Conservation (phyloP, 2,797 vertebrate genomes). For the Oreochromis grahami region DNA sequence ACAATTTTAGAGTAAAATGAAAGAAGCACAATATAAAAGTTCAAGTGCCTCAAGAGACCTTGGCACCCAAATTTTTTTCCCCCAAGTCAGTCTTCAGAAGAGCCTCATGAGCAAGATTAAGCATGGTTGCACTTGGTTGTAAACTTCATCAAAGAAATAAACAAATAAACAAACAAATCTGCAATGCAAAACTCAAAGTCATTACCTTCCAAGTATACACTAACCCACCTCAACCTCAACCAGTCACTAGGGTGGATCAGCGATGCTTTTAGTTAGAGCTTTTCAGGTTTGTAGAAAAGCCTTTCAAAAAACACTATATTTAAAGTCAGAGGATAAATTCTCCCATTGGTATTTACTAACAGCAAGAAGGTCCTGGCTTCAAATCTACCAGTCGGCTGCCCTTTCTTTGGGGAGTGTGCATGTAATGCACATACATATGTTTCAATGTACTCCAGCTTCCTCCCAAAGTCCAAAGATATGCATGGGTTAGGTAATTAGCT, state of each 20-base stretch:
- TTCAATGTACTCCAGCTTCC: background rate
- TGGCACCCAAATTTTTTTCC: background rate
- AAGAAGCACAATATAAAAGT: background rate
- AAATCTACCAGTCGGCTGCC: background rate
- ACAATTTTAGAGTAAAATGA: background rate
- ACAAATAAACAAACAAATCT: background rate
- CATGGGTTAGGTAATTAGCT: background rate
- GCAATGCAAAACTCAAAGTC: background rate
- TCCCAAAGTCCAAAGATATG: background rate
- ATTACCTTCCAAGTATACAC: background rate
- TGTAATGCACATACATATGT: background rate
- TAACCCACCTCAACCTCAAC: background rate
- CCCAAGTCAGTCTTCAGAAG: background rate
- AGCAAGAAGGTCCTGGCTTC: background rate
- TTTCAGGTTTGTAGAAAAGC: background rate
- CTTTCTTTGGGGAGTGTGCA: background rate
- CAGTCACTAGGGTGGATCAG: background rate
- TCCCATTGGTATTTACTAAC: background rate
- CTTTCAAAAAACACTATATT: background rate
- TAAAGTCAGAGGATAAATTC: background rate
- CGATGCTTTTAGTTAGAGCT: background rate
- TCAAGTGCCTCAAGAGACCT: background rate
- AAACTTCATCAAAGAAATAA: background rate
- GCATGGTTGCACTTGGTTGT: background rate
- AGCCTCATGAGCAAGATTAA: background rate